Percentiles rank a stretch among this genome's conserved stretches.
Evolutionary conservation across 2,888 invertebrate species (phyloP).

Genomic region (Campoletis raptor): DNA sequence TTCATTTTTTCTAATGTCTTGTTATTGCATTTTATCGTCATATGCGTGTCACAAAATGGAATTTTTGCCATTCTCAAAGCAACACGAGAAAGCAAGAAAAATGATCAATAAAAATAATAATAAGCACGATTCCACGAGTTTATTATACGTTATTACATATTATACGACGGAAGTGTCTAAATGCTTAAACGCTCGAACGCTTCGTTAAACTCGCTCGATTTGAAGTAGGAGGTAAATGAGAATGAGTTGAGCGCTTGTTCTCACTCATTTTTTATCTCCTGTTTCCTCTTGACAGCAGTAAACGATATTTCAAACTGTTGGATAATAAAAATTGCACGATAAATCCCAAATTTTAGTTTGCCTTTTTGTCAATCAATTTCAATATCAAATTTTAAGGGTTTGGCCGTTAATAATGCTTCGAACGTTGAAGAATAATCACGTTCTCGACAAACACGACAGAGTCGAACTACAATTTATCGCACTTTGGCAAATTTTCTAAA

Average conservation of each 20-base stretch:
- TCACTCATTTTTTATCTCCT: conserved; percentile 53
- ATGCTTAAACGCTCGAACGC: conserved; percentile 79
- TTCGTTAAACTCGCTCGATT: conserved; percentile 79
- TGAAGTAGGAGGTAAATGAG: conserved; percentile 82
- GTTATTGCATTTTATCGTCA: neutral
- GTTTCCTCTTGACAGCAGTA: conserved; percentile 5
- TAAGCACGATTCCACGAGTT: conserved; percentile 4
- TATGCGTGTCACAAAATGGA: neutral
- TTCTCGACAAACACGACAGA: no score
- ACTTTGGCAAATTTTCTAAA: neutral
- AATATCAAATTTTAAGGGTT: no score
- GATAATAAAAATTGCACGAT: neutral
- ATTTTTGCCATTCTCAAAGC: neutral
- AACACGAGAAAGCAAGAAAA: neutral
- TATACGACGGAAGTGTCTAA: conserved; percentile 79
- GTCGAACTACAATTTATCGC: no score
- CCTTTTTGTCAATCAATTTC: neutral
- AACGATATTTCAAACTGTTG: conserved; percentile 17
- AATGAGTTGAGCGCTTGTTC: conserved; percentile 76
- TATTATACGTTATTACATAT: conserved; percentile 53
- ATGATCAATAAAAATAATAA: conserved; percentile 23
- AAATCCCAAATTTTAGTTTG: neutral
- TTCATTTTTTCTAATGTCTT: neutral
- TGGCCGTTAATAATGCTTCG: no score
- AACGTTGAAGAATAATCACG: no score